Evolutionary conservation across 2,797 vertebrate species (phyloP).

Genomic region (Sebastes vulpes): DNA sequence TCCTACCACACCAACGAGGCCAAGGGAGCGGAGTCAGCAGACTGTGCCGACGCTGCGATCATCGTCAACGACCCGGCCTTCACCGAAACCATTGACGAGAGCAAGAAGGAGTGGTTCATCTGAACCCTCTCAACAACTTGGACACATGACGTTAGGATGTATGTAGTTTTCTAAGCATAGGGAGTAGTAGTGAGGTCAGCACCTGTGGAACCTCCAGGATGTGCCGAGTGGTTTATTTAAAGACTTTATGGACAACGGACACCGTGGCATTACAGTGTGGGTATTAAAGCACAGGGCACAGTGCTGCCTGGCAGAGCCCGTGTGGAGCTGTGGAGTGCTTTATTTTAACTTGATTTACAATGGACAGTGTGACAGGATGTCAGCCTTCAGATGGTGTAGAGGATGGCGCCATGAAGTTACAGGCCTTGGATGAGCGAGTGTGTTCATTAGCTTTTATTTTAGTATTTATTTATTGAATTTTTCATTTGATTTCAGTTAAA

Average conservation of each 20-base stretch:
- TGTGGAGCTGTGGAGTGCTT: constrained; percentile 54
- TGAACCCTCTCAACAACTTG: constrained; percentile 68
- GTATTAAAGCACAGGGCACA: constrained; percentile 31
- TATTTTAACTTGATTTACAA: constrained; percentile 11
- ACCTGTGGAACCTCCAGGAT: constrained; percentile 33
- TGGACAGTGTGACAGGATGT: constrained; percentile 1
- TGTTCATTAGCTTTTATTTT: constrained; percentile 8
- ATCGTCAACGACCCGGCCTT: constrained; percentile 98
- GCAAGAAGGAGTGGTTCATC: constrained; percentile 99
- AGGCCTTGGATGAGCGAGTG: constrained; percentile 28
- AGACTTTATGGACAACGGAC: constrained; percentile 24
- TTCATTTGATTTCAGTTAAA: not conserved
- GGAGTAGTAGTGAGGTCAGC: constrained; percentile 42
- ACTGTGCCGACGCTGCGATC: constrained; percentile 95
- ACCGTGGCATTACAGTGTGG: constrained; percentile 7
- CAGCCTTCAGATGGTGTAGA: constrained; percentile 4
- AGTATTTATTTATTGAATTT: not conserved
- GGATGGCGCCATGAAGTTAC: constrained; percentile 17
- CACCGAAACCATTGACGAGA: constrained; percentile 97
- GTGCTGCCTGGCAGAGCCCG: constrained; percentile 39
- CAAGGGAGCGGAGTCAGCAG: constrained; percentile 95
- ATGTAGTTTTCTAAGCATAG: constrained; percentile 47
- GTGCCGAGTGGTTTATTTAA: constrained; percentile 63
- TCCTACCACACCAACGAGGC: constrained; percentile 99
- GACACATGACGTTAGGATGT: constrained; percentile 53